Base-by-base conservation (phyloP, 2,113 vertebrate species). In the Hucho hucho region DNA sequence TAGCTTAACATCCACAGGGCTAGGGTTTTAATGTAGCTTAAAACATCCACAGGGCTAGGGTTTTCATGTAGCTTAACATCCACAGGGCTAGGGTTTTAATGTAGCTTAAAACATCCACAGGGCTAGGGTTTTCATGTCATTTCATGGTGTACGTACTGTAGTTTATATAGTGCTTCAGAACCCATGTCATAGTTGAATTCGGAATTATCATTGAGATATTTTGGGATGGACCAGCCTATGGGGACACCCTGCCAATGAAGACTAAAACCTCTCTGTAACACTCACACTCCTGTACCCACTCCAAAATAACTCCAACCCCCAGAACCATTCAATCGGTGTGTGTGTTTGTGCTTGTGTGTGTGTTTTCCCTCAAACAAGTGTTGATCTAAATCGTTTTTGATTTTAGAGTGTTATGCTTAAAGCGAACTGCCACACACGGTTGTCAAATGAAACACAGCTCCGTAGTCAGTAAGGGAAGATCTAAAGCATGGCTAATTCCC, bases 371-470 rank as follows among this genome's bases (percentile, higher is more conserved):
- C n/a, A 85, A 79, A 82, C 47, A 78, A 79, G 77, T 83, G 78
- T 80, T 90, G 83, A 90, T 76, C 53, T 85, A 81, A 89, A 89
- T 91, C 70, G 66, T 75, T 75, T 84, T 77, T 87, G 76, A 91
- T 87, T 83, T 86, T 84, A 83, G 77, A 83, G 81, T 76, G 77
- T 85, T 80, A 43, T 73, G 73, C 53, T 80, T 81, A 49, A 76
- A 59, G 16, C 53, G 4, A 6, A 56, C 49, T 61, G 70, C 25
- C 6, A 72, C 24, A 37, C 65, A 49, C 59, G 24, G 7, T 67
- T 29, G 65, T 67, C 76, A 74, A 73, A 59, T 59, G 76, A 59
- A 67, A 78, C 49, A 76, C 61, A 14, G 69, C n/a, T 73, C 66
- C 25, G 75, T 77, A 70, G 77, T 74, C 72, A 77, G 77, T 73